These are phyloP conservation scores for Lemur catta DNA, from an alignment of 2,797 vertebrate species.

Conservation along the genomic window DNA sequence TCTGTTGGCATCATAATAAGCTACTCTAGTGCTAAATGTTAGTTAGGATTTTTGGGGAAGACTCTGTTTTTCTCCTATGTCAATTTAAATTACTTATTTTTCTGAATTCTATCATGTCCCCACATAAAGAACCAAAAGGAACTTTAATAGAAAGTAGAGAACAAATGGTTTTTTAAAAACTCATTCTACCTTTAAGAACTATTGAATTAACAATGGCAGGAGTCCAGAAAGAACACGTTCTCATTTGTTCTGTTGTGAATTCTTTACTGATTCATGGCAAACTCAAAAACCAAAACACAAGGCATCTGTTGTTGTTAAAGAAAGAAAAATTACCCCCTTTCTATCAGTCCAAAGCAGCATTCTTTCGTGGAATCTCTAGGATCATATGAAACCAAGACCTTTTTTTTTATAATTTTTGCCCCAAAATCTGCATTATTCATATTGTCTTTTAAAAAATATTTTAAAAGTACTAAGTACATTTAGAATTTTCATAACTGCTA, in stretches of 20 bases:
- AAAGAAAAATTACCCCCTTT: conserved; percentile 49
- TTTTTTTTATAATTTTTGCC: neutral
- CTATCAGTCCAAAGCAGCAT: neutral
- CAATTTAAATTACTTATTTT: conserved; percentile 4
- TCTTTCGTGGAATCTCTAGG: neutral
- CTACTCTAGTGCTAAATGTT: neutral
- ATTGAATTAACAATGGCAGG: neutral
- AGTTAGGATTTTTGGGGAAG: neutral
- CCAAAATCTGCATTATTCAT: neutral
- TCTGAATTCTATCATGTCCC: neutral
- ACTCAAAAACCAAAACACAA: conserved; percentile 35
- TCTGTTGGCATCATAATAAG: neutral
- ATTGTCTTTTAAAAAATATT: neutral
- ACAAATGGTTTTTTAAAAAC: conserved; percentile 29
- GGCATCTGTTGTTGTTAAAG: conserved; percentile 24
- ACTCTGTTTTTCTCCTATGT: neutral
- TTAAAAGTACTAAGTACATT: neutral
- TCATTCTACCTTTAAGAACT: conserved; percentile 15
- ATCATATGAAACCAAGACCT: neutral
- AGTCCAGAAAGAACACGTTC: neutral
- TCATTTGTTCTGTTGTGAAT: conserved; percentile 22
- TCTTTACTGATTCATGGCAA: conserved; percentile 27
- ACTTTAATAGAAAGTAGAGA: conserved; percentile 34
- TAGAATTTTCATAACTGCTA: neutral
- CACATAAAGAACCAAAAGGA: neutral